A percentile compares a stretch with the other conserved stretches of the same genome.
phyloP scores from a whole-genome alignment of 1,140 invertebrate genomes.

The Drosophila rufa region DNA sequence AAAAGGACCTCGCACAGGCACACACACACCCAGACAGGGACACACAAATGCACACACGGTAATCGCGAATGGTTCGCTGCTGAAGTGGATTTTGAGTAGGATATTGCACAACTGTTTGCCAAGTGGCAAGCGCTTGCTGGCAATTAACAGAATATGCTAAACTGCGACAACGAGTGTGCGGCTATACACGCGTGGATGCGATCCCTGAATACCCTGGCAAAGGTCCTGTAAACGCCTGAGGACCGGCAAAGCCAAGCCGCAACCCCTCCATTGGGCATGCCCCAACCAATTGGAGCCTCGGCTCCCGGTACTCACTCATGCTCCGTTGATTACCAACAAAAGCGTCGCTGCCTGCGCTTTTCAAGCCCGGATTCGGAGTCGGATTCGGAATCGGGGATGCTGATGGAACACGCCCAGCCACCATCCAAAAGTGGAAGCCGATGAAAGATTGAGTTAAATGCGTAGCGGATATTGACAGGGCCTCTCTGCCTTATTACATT shows the following conservation, averaged over 20 bases:
- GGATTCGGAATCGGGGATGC: slow-evolving; percentile 1
- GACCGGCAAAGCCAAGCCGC: not conserved
- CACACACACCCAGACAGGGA: slow-evolving; percentile 33
- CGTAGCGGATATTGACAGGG: slow-evolving; percentile 1
- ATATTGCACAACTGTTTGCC: slow-evolving; percentile 60
- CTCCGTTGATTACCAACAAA: slow-evolving; percentile 41
- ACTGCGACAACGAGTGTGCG: slow-evolving; percentile 48
- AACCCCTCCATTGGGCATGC: not conserved
- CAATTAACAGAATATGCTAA: slow-evolving; percentile 68
- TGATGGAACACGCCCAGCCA: not conserved
- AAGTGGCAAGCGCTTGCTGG: slow-evolving; percentile 62
- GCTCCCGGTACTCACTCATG: slow-evolving; percentile 27
- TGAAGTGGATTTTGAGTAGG: slow-evolving; percentile 64
- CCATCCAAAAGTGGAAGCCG: slow-evolving; percentile 5
- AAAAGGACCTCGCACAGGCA: slow-evolving; percentile 46
- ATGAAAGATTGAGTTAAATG: slow-evolving; percentile 7
- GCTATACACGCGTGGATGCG: not conserved
- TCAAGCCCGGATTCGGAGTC: slow-evolving; percentile 8
- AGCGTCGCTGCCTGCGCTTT: slow-evolving; percentile 29
- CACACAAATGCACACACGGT: slow-evolving; percentile 48
- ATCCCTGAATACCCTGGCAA: slow-evolving; percentile 16
- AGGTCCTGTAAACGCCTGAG: not conserved
- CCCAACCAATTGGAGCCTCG: slow-evolving; percentile 2
- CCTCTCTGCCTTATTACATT: not conserved
- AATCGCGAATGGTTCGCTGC: slow-evolving; percentile 58